These are phyloP conservation scores for Nyctibius bracteatus DNA, from an alignment of 2,113 vertebrate genomes.

Conservation along the genomic window DNA sequence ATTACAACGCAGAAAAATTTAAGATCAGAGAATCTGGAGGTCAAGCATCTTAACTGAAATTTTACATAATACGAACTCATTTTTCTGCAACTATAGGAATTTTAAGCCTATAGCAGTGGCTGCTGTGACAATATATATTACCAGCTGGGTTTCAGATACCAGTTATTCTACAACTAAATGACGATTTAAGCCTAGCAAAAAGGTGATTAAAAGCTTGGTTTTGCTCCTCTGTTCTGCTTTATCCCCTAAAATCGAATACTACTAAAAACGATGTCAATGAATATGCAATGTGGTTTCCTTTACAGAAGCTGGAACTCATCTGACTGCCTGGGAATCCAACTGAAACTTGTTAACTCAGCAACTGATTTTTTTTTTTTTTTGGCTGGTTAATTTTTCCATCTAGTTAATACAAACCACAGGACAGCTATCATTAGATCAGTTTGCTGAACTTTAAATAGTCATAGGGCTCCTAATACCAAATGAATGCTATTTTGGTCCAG, in stretches of 20 bases:
- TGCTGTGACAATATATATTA: not conserved
- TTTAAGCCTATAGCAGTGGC: not conserved
- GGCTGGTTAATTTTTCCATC: not conserved
- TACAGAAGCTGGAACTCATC: not conserved
- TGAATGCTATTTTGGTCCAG: not conserved
- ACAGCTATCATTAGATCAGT: not conserved
- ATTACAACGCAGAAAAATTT: not conserved
- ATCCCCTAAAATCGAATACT: not conserved
- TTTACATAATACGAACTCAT: not conserved
- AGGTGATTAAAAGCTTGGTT: not conserved
- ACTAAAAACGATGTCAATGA: not conserved
- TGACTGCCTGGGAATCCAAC: not conserved
- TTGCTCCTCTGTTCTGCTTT: not conserved
- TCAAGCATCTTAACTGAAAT: not conserved
- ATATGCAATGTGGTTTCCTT: not conserved
- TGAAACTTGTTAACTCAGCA: not conserved
- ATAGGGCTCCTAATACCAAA: not conserved
- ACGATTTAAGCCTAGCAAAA: not conserved
- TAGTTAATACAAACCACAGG: not conserved
- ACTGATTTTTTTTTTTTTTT: not conserved
- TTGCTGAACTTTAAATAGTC: not conserved
- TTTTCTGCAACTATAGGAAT: not conserved
- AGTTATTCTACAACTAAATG: not conserved
- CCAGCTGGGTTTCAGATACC: not conserved
- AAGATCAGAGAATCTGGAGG: not conserved